phyloP scores from a whole-genome alignment of 2,797 vertebrate species.

The Liparis tanakae region DNA sequence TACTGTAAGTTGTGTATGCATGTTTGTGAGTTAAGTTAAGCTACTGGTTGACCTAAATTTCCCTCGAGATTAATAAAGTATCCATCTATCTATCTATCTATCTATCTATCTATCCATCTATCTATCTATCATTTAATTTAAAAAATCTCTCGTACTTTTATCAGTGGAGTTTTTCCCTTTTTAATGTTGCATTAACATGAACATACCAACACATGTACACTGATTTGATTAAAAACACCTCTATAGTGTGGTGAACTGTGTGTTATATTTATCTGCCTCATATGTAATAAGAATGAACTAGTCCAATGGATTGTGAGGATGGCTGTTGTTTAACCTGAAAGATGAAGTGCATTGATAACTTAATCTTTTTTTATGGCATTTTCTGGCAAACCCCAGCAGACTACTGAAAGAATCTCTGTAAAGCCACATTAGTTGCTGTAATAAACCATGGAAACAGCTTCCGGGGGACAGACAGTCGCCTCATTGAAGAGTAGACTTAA shows the following conservation, averaged over 20 bases:
- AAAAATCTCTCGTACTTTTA: background rate
- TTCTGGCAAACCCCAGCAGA: background rate
- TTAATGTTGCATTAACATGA: background rate
- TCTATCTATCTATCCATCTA: no score
- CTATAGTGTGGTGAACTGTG: background rate
- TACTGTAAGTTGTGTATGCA: no score
- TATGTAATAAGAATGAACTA: background rate
- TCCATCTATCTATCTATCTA: no score
- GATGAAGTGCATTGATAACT: conserved; percentile 8
- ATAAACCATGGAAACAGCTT: no score
- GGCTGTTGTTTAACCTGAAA: background rate
- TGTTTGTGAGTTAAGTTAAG: no score
- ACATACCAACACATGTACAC: background rate
- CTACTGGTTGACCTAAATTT: no score
- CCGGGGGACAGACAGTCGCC: no score
- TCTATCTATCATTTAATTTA: no score
- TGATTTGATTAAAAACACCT: background rate
- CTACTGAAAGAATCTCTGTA: conserved; percentile 2
- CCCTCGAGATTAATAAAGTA: no score
- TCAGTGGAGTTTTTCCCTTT: background rate
- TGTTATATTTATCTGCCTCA: background rate
- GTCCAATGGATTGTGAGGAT: background rate
- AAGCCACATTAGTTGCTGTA: background rate
- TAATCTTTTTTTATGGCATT: background rate
- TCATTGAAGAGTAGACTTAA: no score